These are phyloP conservation scores for Montipora capricornis DNA, from an alignment of 64 coral and sea anemone genomes.

Conservation along the genomic window DNA sequence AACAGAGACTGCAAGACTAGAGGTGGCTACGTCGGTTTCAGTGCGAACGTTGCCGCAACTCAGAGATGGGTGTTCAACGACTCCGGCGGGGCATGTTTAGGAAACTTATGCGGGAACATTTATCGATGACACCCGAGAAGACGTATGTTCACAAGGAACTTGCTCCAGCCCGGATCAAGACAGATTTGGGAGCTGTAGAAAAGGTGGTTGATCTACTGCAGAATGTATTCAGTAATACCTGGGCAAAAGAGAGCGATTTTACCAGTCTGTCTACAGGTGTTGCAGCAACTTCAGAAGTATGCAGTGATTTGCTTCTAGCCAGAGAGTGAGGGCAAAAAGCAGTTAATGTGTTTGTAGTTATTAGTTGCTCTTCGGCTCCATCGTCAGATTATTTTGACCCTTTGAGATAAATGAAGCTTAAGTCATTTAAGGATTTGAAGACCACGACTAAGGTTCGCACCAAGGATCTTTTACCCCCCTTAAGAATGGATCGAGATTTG, in stretches of 20 bases:
- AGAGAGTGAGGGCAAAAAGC: slow-evolving; percentile 19
- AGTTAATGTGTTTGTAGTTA: slow-evolving; percentile 14
- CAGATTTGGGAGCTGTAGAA: slow-evolving; percentile 60
- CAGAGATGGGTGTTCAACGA: slow-evolving; percentile 38
- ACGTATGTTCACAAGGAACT: slow-evolving; percentile 23
- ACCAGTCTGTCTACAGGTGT: slow-evolving; percentile 44
- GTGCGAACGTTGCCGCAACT: slow-evolving; percentile 28
- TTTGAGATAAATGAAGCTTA: slow-evolving; percentile 29
- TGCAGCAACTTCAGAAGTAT: slow-evolving; percentile 20
- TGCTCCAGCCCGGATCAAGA: slow-evolving; percentile 28
- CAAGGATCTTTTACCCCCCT: slow-evolving; percentile 15
- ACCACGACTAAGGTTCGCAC: slow-evolving; percentile 5
- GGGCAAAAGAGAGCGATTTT: slow-evolving; percentile 12
- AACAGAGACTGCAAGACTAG: slow-evolving; percentile 60
- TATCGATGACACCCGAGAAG: slow-evolving; percentile 13
- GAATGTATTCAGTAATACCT: slow-evolving; percentile 54
- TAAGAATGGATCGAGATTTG: slow-evolving; percentile 55
- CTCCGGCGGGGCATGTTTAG: not conserved
- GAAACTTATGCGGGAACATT: too few relatives aligned
- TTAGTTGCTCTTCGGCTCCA: not conserved
- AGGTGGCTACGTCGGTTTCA: slow-evolving; percentile 39
- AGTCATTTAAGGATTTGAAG: slow-evolving; percentile 63
- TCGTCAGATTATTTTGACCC: slow-evolving; percentile 25
- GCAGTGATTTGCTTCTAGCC: slow-evolving; percentile 34
- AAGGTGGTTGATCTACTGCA: slow-evolving; percentile 32